Evolutionary conservation across 2,113 vertebrate species (phyloP).

Genomic region (Axis porcinus): DNA sequence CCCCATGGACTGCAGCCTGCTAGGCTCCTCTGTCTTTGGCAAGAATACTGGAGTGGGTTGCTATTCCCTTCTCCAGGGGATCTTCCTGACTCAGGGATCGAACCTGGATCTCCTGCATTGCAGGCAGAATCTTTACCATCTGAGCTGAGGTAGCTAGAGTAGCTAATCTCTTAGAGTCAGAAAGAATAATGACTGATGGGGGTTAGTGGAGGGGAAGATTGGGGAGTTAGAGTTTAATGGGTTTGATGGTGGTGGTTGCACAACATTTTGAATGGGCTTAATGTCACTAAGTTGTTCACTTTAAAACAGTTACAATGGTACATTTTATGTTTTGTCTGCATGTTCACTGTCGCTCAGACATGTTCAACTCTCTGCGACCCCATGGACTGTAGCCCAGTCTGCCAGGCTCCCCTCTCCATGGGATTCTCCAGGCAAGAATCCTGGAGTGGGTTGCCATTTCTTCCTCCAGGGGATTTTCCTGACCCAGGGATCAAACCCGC

Average conservation of each 20-base stretch:
- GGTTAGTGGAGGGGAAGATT: fast-evolving
- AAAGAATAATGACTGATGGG: neutral
- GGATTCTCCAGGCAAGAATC: neutral
- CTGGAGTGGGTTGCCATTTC: neutral
- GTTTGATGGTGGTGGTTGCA: neutral
- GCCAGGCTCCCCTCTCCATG: neutral
- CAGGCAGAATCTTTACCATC: neutral
- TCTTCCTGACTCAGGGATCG: neutral
- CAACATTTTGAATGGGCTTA: neutral
- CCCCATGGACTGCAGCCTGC: neutral
- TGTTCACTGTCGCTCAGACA: fast-evolving
- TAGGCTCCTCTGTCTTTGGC: neutral
- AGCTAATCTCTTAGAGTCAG: neutral
- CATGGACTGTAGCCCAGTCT: neutral
- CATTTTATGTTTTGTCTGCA: neutral
- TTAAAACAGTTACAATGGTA: neutral
- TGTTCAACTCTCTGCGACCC: neutral
- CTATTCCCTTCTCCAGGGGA: neutral
- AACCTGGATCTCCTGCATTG: neutral
- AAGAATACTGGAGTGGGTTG: neutral
- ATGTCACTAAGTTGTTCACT: neutral
- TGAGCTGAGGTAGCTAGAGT: neutral
- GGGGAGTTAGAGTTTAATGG: neutral
- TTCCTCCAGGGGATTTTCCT: neutral
- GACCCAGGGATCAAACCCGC: neutral